Conservation (phyloP, 2,888 invertebrate species). For the Drosophila parthenogenetica region DNA sequence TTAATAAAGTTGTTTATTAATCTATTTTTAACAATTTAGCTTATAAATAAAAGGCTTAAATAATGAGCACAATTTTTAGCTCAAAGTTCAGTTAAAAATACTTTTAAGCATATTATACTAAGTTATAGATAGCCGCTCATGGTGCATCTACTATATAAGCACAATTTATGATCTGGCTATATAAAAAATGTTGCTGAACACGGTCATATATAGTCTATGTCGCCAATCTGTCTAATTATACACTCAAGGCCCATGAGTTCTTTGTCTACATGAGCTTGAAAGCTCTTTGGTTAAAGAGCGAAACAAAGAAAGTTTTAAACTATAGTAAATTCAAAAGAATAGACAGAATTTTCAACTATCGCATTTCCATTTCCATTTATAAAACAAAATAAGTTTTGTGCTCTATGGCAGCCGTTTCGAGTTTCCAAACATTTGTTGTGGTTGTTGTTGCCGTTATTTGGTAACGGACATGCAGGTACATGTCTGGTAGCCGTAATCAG, state of each 20-base stretch:
- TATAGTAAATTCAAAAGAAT: neutral
- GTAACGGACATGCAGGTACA: neutral
- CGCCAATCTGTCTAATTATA: conserved; percentile 17
- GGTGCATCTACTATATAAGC: conserved; percentile 1
- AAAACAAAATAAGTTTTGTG: conserved; percentile 44
- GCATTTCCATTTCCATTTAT: conserved; percentile 59
- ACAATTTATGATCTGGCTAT: conserved; percentile 20
- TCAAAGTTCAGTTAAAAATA: too few relatives aligned
- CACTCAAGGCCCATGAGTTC: conserved; percentile 5
- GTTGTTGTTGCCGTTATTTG: conserved; percentile 34
- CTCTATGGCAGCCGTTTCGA: conserved; percentile 24
- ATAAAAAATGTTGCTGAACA: conserved; percentile 12
- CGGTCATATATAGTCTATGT: conserved; percentile 18
- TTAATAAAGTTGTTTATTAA: neutral
- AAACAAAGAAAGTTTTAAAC: conserved; percentile 5
- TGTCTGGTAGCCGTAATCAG: conserved; percentile 33
- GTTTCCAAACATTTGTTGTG: conserved; percentile 17
- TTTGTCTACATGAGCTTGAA: conserved; percentile 25
- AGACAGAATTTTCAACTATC: conserved; percentile 27
- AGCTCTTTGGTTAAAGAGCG: conserved; percentile 4
- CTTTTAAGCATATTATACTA: too few relatives aligned
- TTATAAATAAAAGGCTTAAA: too few relatives aligned
- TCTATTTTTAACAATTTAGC: neutral
- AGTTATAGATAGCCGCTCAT: too few relatives aligned
- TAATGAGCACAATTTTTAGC: too few relatives aligned